Evolutionary conservation across 2,113 vertebrate genomes (phyloP).

Genomic region (Pseudorhombus dupliciocellatus): DNA sequence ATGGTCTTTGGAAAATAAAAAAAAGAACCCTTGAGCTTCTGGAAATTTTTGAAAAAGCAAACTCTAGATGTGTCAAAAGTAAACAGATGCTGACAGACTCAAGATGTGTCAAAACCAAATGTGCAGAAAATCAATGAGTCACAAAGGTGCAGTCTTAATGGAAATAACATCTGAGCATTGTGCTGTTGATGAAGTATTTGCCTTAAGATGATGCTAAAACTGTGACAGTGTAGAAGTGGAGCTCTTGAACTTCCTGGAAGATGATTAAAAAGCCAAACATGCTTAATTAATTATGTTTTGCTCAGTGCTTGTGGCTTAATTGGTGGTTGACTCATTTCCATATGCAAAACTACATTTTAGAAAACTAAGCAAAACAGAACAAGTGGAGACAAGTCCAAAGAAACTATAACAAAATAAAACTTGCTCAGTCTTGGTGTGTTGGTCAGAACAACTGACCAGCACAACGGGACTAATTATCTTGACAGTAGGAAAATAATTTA

Average conservation of each 20-base stretch:
- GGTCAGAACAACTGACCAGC: neutral
- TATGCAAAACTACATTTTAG: constrained; percentile 28
- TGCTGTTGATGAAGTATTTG: constrained; percentile 17
- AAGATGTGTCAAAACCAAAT: constrained; percentile 16
- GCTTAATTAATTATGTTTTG: constrained; percentile 68
- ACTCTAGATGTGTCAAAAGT: constrained; percentile 15
- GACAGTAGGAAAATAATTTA: neutral
- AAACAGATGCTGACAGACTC: constrained; percentile 12
- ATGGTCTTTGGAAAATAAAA: constrained; percentile 20
- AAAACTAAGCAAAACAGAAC: constrained; percentile 17
- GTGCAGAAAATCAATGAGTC: neutral
- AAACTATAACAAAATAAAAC: neutral
- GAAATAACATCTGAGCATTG: constrained; percentile 4
- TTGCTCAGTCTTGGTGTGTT: neutral
- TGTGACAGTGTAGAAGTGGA: constrained; percentile 31
- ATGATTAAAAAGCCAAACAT: constrained; percentile 73
- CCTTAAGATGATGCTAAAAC: constrained; percentile 46
- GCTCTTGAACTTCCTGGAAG: constrained; percentile 68
- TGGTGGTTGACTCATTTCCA: constrained; percentile 56
- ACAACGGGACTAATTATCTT: neutral
- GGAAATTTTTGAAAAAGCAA: constrained; percentile 9
- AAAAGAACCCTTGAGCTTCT: neutral
- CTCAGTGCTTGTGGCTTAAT: constrained; percentile 63
- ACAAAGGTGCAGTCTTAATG: constrained; percentile 1
- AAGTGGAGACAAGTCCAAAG: constrained; percentile 17